Conservation (phyloP, 2,113 vertebrate genomes). For the Clarias magur region DNA sequence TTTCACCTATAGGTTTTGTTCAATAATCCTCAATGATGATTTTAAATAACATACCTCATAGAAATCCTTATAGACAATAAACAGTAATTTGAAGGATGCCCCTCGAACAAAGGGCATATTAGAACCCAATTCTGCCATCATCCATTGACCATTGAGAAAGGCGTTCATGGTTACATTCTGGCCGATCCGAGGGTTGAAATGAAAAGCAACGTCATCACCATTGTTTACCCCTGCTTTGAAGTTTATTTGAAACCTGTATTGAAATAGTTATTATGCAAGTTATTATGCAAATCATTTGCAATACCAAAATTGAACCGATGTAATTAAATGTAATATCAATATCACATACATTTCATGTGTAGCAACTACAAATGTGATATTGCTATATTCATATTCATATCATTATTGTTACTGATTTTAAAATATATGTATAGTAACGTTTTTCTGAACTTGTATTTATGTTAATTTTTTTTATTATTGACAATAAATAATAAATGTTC, state of each 20-base stretch:
- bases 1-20: neutral
- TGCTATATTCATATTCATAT: too few relatives aligned
- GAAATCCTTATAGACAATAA: neutral
- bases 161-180: neutral
- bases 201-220: constrained; percentile 13
- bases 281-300: neutral
- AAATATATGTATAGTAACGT: too few relatives aligned
- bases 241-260: constrained; percentile 6
- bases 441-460: too few relatives aligned
- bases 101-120: constrained; percentile 20
- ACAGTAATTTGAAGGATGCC: constrained; percentile 14
- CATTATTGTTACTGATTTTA: too few relatives aligned
- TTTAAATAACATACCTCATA: constrained; percentile 20
- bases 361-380: too few relatives aligned
- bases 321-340: neutral
- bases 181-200: neutral
- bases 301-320: neutral
- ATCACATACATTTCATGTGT: neutral
- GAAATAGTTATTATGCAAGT: neutral
- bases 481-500: too few relatives aligned
- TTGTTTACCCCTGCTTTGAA: neutral
- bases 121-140: neutral
- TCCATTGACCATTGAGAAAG: neutral
- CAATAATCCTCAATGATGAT: neutral
- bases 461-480: too few relatives aligned